These are phyloP conservation scores for Archaeoteleia sp. DNA, from an alignment of 2,888 invertebrate genomes.

Conservation along the genomic window DNA sequence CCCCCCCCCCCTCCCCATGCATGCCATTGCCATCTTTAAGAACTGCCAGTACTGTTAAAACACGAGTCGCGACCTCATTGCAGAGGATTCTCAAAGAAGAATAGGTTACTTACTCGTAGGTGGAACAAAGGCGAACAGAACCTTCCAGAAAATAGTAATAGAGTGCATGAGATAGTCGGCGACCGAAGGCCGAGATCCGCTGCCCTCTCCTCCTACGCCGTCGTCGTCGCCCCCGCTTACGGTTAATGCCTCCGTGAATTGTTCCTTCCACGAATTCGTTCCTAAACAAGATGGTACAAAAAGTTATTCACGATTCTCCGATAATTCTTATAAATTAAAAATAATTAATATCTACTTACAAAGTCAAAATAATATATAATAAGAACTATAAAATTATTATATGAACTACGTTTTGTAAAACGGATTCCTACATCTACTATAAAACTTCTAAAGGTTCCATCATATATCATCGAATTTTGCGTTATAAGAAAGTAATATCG, in stretches of 20 bases:
- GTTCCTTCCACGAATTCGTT: slow-evolving; percentile 99
- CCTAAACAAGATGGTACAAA: slow-evolving; percentile 71
- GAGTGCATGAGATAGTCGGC: slow-evolving; percentile 97
- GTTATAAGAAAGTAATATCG: no score
- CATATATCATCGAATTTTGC: no score
- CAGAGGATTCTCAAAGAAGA: slow-evolving; percentile 26
- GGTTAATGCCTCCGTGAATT: slow-evolving; percentile 97
- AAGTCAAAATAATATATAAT: no score
- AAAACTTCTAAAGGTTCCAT: no score
- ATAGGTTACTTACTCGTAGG: slow-evolving; percentile 87
- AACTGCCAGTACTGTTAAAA: no score
- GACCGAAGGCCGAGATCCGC: slow-evolving; percentile 81
- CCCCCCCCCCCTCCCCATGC: no score
- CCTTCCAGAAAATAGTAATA: slow-evolving; percentile 98
- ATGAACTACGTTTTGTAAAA: no score
- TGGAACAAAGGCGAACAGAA: slow-evolving; percentile 97
- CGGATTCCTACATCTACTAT: no score
- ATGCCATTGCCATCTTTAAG: no score
- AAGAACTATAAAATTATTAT: no score
- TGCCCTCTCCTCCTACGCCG: slow-evolving; percentile 75
- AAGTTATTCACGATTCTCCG: slow-evolving; percentile 4
- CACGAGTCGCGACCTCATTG: slow-evolving; percentile 11
- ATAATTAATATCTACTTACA: not conserved
- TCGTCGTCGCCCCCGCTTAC: slow-evolving; percentile 89
- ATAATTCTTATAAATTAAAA: no score